Base-by-base conservation (phyloP, 2,797 vertebrate genomes). In the Naso thynnoides region DNA sequence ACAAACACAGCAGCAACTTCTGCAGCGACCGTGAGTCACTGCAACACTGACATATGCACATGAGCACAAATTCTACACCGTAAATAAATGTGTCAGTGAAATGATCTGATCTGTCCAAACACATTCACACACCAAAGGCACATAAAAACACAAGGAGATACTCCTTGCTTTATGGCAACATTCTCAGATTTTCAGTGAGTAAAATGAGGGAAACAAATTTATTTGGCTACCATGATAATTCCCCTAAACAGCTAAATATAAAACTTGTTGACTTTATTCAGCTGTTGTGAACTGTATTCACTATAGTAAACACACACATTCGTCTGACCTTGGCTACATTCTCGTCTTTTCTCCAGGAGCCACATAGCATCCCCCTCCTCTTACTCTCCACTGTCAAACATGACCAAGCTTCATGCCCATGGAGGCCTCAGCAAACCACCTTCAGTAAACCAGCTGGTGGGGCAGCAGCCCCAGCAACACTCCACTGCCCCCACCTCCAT, bases 1-100 rank as follows among this genome's bases (percentile, higher is more conserved):
- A 87, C 97, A 99, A 84, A 95, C 98, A 76, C 98, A 99, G 83
- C 98, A 98, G 89, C 97, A 98, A 88, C 94, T 99, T 52, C 93
- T 97, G 61, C 98, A 98, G 88, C 94, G 98, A 88, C 97, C 96
- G 97, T 98, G 84, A 97, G 97, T 96, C 24, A 54, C 21, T 47
- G 4, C 18, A 61, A 52, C 42, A 78, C 26, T 21, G 70, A 73
- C 47, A 61, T 11, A 42, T 26, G 36, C 47, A 75, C 18, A 70
- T 8, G 36, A 55, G 66, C 24, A 70, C 4, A 36, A 8, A 62
- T 44, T 6, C 23, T 6, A 73, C 26, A 21, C 13, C 60, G 6
- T 24, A 58, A 19, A 63, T 53, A 63, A 27, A 63, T 33, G 31
- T 54, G 11, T 47, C 10, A 39, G 48, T 55, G 26, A 42, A 50